phyloP scores from a whole-genome alignment of 2,113 vertebrate genomes.

The Anoura caudifer region DNA sequence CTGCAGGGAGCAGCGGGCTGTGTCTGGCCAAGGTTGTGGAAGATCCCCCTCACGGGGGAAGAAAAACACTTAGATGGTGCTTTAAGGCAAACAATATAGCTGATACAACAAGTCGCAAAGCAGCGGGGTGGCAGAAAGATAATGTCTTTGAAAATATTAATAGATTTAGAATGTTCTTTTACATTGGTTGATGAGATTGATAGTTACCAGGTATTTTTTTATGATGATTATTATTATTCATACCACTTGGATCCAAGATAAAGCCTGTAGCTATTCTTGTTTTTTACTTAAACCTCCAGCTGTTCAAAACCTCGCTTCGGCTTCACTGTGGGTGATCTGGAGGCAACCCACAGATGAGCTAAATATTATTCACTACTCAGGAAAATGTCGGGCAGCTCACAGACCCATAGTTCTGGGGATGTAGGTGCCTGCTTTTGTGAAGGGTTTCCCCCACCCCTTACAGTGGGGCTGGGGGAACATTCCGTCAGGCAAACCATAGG shows the following conservation, averaged over 20 bases:
- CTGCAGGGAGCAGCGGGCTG: constrained; percentile 87
- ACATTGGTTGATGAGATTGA: constrained; percentile 86
- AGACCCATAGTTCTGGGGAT: not conserved
- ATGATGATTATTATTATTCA: constrained; percentile 83
- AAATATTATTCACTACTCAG: constrained; percentile 84
- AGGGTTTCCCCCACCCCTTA: not conserved
- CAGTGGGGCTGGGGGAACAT: not conserved
- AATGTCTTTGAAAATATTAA: constrained; percentile 87
- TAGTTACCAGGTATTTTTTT: constrained; percentile 84
- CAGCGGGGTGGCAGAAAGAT: constrained; percentile 86
- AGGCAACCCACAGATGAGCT: constrained; percentile 77
- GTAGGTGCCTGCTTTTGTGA: not conserved
- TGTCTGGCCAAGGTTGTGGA: constrained; percentile 83
- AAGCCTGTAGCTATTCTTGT: constrained; percentile 83
- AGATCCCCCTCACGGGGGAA: constrained; percentile 83
- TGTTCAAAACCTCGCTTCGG: constrained; percentile 80
- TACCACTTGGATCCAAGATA: constrained; percentile 80
- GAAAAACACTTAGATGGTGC: constrained; percentile 87
- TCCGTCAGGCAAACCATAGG: not conserved
- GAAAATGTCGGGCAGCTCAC: constrained; percentile 51
- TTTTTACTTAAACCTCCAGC: constrained; percentile 87
- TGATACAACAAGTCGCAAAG: constrained; percentile 87
- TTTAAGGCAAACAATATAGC: constrained; percentile 88
- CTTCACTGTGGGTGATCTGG: constrained; percentile 77
- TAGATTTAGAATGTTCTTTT: constrained; percentile 88